These are phyloP conservation scores for Neoniphon sammara DNA, from an alignment of 2,797 vertebrate species.

Conservation along the genomic window DNA sequence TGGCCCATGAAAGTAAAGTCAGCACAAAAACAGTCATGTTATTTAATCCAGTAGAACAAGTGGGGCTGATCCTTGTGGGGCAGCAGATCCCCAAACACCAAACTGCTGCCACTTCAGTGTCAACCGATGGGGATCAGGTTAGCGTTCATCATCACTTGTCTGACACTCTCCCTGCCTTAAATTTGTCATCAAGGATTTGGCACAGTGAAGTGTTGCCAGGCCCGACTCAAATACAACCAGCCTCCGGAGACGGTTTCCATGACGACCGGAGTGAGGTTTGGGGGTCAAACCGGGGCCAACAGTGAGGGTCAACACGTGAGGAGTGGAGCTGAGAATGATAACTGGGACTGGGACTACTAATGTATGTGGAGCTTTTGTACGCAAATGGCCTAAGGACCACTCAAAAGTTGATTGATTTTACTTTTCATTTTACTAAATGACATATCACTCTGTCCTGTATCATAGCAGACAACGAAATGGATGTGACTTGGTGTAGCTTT, in stretches of 20 bases:
- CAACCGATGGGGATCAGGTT: conserved; percentile 25
- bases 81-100: neutral
- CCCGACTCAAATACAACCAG: conserved; percentile 43
- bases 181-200: conserved; percentile 63
- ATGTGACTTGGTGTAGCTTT: no score
- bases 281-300: conserved; percentile 56
- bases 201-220: conserved; percentile 55
- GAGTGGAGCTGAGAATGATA: neutral
- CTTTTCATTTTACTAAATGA: no score
- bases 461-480: no score
- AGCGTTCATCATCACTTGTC: conserved; percentile 48
- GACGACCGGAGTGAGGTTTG: conserved; percentile 49
- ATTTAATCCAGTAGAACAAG: conserved; percentile 21
- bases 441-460: no score
- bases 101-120: neutral
- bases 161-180: conserved; percentile 41
- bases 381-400: no score
- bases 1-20: neutral
- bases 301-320: conserved; percentile 43
- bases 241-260: conserved; percentile 69
- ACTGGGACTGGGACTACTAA: no score
- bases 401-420: no score
- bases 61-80: conserved; percentile 1
- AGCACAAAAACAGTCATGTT: neutral
- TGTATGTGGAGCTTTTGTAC: no score